phyloP scores from a whole-genome alignment of 2,888 invertebrate species.

The Dicycla oo region DNA sequence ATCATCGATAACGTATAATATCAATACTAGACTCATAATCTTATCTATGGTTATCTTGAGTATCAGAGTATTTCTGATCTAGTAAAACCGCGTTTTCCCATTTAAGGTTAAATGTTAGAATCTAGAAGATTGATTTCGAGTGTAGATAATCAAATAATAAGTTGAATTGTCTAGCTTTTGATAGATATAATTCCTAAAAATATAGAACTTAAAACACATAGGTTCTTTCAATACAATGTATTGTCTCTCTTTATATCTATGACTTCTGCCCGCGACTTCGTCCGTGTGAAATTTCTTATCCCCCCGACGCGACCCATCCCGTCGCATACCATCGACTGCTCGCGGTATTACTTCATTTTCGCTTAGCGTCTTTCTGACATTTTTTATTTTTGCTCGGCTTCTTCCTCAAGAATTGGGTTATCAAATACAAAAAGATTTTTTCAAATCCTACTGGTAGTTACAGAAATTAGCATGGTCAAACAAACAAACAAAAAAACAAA shows the following conservation, averaged over 20 bases:
- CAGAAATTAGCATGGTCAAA: no score
- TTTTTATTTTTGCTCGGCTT: no score
- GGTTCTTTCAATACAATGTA: neutral
- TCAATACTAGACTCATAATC: slow-evolving; percentile 17
- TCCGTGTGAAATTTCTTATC: no score
- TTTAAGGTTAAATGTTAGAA: neutral
- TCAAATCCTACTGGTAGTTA: no score
- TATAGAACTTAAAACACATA: neutral
- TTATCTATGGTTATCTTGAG: slow-evolving; percentile 26
- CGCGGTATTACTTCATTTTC: no score
- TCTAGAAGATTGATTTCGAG: neutral
- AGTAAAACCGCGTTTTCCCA: neutral
- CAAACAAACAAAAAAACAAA: no score
- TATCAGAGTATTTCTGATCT: slow-evolving; percentile 18
- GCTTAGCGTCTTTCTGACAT: no score
- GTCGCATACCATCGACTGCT: no score
- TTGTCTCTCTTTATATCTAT: neutral
- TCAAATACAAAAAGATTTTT: no score
- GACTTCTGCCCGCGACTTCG: no score
- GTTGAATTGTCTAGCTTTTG: neutral
- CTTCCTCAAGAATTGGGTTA: no score
- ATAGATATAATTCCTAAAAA: neutral
- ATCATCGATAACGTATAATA: slow-evolving; percentile 11
- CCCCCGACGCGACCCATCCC: no score
- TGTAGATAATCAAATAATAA: neutral